Conservation (phyloP, 2,113 vertebrate genomes). For the Microcebus tavaratra region DNA sequence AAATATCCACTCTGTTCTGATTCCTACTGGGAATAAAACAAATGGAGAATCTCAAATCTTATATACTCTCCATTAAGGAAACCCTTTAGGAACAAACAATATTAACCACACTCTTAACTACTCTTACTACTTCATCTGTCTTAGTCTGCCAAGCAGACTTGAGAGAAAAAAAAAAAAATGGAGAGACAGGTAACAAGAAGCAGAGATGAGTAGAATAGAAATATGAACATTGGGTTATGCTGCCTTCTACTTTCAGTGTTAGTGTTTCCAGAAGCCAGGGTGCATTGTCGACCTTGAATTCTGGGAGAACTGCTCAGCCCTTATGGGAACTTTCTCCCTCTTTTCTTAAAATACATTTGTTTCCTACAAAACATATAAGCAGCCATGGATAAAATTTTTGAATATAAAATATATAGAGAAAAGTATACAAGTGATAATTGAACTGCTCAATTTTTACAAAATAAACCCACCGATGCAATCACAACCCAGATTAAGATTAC, state of each 20-base stretch:
- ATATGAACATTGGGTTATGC: fast-evolving
- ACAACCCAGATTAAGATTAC: not conserved
- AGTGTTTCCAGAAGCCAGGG: not conserved
- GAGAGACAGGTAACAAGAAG: not conserved
- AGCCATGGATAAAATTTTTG: not conserved
- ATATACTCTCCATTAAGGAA: not conserved
- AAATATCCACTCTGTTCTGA: not conserved
- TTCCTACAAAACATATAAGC: too few species aligned
- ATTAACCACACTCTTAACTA: not conserved
- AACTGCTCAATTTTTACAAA: not conserved
- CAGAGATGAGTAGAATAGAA: too few species aligned
- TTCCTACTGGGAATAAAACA: not conserved
- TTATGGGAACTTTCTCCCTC: not conserved
- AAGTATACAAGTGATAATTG: not conserved
- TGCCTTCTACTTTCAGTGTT: not conserved
- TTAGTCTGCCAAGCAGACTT: not conserved
- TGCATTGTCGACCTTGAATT: not conserved
- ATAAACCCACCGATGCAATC: not conserved
- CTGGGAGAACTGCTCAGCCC: not conserved
- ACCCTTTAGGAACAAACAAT: not conserved
- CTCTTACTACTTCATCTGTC: not conserved
- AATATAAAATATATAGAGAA: not conserved
- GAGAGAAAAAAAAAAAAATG: not conserved
- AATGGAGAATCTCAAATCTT: not conserved
- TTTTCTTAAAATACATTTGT: not conserved